These are phyloP conservation scores for Dysmachus trigonus DNA, from an alignment of 2,888 invertebrate species.

Conservation along the genomic window DNA sequence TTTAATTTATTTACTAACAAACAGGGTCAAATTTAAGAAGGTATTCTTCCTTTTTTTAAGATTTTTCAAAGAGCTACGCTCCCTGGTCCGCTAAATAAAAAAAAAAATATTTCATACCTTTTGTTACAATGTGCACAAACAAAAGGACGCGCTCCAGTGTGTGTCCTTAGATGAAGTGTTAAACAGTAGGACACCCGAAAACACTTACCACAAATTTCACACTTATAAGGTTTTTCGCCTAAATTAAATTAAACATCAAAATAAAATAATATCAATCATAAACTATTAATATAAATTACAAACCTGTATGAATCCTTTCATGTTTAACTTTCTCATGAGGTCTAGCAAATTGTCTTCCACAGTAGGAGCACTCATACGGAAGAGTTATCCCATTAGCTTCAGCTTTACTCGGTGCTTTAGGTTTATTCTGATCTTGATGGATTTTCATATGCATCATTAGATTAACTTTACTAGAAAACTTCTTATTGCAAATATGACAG, in stretches of 20 bases:
- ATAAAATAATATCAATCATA: slow-evolving; percentile 3
- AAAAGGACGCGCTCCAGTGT: slow-evolving; percentile 80
- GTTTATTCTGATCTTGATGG: slow-evolving; percentile 63
- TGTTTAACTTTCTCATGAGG: slow-evolving; percentile 86
- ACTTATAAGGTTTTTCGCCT: slow-evolving; percentile 80
- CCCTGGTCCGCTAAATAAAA: background rate
- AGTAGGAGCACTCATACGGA: slow-evolving; percentile 77
- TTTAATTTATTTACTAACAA: too few species aligned
- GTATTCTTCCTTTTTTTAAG: too few species aligned
- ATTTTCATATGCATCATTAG: slow-evolving; percentile 79
- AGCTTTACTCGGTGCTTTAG: slow-evolving; percentile 20
- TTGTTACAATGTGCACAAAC: slow-evolving; percentile 77
- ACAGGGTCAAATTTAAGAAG: too few species aligned
- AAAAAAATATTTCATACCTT: slow-evolving; percentile 59
- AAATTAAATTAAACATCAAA: slow-evolving; percentile 38
- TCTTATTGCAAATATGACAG: slow-evolving; percentile 77
- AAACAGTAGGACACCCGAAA: slow-evolving; percentile 83
- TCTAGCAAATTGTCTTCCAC: slow-evolving; percentile 74
- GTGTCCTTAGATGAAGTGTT: slow-evolving; percentile 81
- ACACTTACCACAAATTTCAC: slow-evolving; percentile 82
- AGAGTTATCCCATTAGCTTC: slow-evolving; percentile 55
- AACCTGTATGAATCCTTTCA: slow-evolving; percentile 82
- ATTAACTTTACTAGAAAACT: slow-evolving; percentile 73
- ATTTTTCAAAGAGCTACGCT: background rate
- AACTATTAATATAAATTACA: background rate